phyloP scores from a whole-genome alignment of 1,140 invertebrate species.

The Lethocerus indicus region DNA sequence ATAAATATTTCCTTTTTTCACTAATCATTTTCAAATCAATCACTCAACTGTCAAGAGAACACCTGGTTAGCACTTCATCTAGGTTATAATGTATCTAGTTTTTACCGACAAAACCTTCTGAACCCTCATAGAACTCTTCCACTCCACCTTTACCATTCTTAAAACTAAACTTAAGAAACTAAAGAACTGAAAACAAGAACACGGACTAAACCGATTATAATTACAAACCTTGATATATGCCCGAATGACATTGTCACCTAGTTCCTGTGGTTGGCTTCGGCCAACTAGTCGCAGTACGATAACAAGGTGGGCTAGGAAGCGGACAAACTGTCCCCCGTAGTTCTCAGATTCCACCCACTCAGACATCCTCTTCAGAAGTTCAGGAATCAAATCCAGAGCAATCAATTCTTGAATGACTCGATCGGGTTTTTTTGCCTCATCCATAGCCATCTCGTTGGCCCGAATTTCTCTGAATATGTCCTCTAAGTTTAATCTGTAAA shows the following conservation, averaged over 20 bases:
- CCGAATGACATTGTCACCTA: constrained; percentile 54
- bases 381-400: constrained; percentile 49
- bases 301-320: constrained; percentile 67
- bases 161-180: no score
- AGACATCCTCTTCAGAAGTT: constrained; percentile 41
- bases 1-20: no score
- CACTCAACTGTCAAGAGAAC: no score
- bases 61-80: no score
- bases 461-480: constrained; percentile 49
- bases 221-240: constrained; percentile 34
- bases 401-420: constrained; percentile 59
- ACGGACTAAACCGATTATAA: no score
- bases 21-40: no score
- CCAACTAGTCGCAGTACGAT: constrained; percentile 66
- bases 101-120: no score
- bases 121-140: no score
- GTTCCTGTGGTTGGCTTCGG: constrained; percentile 41
- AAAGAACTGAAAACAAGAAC: no score
- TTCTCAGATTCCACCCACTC: constrained; percentile 14
- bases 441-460: constrained; percentile 31
- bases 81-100: no score
- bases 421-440: constrained; percentile 35
- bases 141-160: no score
- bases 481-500: constrained; percentile 41
- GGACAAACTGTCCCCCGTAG: constrained; percentile 6